phyloP scores from a whole-genome alignment of 2,113 vertebrate genomes.

The Cercocebus atys region DNA sequence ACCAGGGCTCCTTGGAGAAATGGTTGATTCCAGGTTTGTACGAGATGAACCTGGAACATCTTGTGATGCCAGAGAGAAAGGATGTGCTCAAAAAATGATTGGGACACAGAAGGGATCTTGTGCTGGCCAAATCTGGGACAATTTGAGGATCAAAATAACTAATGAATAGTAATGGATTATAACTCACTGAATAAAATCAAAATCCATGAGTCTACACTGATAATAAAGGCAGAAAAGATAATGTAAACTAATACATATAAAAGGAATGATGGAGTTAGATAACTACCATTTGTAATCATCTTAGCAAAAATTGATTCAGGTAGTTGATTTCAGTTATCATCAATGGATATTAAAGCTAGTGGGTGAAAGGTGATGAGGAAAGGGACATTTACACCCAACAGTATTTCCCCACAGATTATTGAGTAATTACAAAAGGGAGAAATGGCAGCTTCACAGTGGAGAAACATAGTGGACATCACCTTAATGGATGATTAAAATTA shows the following conservation, averaged over 20 bases:
- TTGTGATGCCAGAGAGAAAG: neutral
- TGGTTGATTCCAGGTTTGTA: neutral
- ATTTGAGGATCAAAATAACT: neutral
- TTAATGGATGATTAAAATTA: neutral
- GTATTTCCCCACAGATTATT: neutral
- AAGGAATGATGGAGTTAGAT: neutral
- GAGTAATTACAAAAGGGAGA: neutral
- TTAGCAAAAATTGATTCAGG: neutral
- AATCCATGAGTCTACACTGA: neutral
- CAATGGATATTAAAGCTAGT: neutral
- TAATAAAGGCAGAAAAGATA: neutral
- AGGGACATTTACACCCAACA: neutral
- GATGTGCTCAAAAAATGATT: neutral
- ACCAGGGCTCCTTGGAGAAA: conserved; percentile 1
- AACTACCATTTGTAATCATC: neutral
- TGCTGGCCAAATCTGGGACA: neutral
- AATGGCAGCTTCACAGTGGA: neutral
- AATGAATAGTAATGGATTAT: neutral
- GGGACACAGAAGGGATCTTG: neutral
- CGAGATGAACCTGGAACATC: neutral
- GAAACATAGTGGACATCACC: neutral
- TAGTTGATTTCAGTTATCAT: neutral
- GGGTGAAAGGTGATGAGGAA: neutral
- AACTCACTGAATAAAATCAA: neutral
- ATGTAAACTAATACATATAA: neutral